Evolutionary conservation across 2,888 invertebrate genomes (phyloP).

Genomic region (Andrena bicolor): DNA sequence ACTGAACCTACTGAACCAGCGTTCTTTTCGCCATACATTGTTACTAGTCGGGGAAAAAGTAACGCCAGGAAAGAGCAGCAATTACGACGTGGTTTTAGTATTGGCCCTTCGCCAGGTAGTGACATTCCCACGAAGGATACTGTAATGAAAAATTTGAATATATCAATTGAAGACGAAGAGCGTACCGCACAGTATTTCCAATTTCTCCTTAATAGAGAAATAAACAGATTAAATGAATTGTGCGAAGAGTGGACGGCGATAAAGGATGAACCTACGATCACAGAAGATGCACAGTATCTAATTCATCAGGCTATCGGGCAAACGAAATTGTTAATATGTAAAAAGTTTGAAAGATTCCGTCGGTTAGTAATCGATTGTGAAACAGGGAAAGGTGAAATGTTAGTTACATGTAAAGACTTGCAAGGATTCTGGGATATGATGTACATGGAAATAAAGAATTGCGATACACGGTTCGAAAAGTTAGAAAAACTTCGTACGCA

Average conservation of each 20-base stretch:
- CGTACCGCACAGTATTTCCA: constrained; percentile 84
- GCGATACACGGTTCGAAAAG: constrained; percentile 76
- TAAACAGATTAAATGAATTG: constrained; percentile 85
- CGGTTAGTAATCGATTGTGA: constrained; percentile 84
- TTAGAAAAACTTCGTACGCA: constrained; percentile 69
- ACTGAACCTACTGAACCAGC: constrained; percentile 53
- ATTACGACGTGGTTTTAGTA: constrained; percentile 61
- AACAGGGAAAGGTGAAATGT: constrained; percentile 85
- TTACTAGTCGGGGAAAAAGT: constrained; percentile 87
- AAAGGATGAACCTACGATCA: constrained; percentile 80
- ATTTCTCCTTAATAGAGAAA: constrained; percentile 86
- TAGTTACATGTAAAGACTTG: constrained; percentile 90
- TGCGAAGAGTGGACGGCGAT: constrained; percentile 87
- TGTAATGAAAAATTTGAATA: constrained; percentile 76
- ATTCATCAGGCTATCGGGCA: constrained; percentile 92
- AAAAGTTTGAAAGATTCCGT: constrained; percentile 92
- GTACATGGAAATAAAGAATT: constrained; percentile 88
- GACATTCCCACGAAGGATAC: constrained; percentile 79
- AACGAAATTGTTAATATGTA: constrained; percentile 90
- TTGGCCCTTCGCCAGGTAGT: constrained; percentile 43
- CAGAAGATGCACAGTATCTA: constrained; percentile 87
- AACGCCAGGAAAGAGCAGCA: constrained; percentile 86
- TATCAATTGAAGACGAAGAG: constrained; percentile 79
- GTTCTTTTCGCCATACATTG: constrained; percentile 86
- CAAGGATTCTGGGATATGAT: constrained; percentile 96